Evolutionary conservation across 2,113 vertebrate genomes (phyloP), one percentile per base, ranked within the genome.

Genomic region (Lonchura striata): DNA sequence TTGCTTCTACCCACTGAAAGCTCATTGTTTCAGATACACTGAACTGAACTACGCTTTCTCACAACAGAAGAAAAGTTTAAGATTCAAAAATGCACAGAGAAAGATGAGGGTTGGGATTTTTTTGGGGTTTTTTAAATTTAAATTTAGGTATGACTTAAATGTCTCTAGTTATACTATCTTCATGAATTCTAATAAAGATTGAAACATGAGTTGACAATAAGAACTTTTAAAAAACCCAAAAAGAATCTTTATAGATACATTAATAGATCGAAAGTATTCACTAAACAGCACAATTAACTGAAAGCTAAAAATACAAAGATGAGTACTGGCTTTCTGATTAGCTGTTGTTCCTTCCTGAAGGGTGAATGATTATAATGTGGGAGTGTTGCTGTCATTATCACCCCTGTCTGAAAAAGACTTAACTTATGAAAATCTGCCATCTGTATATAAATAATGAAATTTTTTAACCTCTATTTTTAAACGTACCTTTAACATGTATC

Each of bases 1-100:
- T 88, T 90, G 30, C 52, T 77, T 90, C 92, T 71, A 68, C 60
- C 64, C 27, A 57, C 37, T 64, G 61, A 87, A 93, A 91, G 37
- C 22, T 84, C 72, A 75, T 78, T 82, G 72, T 82, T 96, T 90
- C 74, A 88, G 30, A 74, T 12, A 82, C 61, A 46, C 6, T 66
- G 71, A 94, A 68, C n/a, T 61, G 11, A 16, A 11, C 54, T 64
- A 75, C 15, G 41, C 35, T 89, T 93, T 71, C 72, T 91, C 35
- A 74, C 49, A 90, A 86, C 61, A 0, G 3, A 82, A 90, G 42
- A 88, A 54, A 70, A 86, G 24, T 46, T 66, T 37, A 64, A 88
- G 27, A 75, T 53, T 84, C 9, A 84, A 75, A 96, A 78, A 78
- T 13, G 19, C 44, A 57, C 10, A n/a, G 8, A 78, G 33, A 82